A percentile compares a stretch with the other conserved stretches of the same genome.
Conservation (phyloP, 2,888 invertebrate species). For the Rhyacophila evoluta region DNA sequence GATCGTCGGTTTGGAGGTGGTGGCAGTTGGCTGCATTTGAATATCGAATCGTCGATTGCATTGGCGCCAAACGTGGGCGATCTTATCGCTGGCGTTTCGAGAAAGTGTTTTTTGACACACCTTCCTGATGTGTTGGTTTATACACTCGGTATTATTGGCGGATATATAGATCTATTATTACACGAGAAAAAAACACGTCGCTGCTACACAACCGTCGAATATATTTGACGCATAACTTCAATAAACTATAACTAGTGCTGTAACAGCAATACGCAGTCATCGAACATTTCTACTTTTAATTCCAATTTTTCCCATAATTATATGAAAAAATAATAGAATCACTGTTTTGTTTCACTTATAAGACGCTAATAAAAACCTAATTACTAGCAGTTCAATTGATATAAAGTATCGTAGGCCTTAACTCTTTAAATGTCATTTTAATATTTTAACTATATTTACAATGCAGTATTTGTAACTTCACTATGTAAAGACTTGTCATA, state of each 20-base stretch:
- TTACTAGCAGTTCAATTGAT: too few relatives aligned
- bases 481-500: too few relatives aligned
- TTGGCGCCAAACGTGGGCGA: slow-evolving; percentile 25
- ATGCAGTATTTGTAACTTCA: too few relatives aligned
- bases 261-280: too few relatives aligned
- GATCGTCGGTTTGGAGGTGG: background rate
- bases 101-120: slow-evolving; percentile 27
- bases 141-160: background rate
- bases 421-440: too few relatives aligned
- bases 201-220: background rate
- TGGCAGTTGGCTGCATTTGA: slow-evolving; percentile 33
- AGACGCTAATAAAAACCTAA: too few relatives aligned
- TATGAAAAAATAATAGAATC: too few relatives aligned
- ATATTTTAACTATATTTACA: too few relatives aligned
- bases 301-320: too few relatives aligned
- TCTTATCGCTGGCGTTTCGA: slow-evolving; percentile 29
- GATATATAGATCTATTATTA: background rate
- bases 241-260: background rate
- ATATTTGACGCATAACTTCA: background rate
- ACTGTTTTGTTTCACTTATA: too few relatives aligned
- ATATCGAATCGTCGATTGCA: slow-evolving; percentile 28
- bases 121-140: slow-evolving; percentile 15
- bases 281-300: too few relatives aligned
- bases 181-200: background rate
- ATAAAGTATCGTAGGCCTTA: too few relatives aligned